Base-by-base conservation (phyloP, 2,113 vertebrate species). In the Polyodon spathula region DNA sequence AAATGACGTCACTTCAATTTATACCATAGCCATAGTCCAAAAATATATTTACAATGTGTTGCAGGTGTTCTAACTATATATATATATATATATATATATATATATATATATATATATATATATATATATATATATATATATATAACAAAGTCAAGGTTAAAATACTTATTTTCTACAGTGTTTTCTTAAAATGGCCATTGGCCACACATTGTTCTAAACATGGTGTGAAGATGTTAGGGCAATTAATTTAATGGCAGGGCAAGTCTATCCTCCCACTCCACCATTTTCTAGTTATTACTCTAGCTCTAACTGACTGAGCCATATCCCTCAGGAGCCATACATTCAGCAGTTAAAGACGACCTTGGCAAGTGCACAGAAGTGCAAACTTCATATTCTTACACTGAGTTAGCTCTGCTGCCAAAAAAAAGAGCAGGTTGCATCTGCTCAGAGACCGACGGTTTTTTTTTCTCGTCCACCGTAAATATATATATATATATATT, bases 361-460 rank as follows among this genome's bases (percentile, higher is more conserved):
- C 75, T 77, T 77, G 75, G 63, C 71, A 70, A 77, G 71, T 69
- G 65, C 69, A 71, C 67, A 61, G 67, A 70, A 71, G 67, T 60
- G 54, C 64, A 60, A 75, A 75, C 71, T 73, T 72, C 73, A 64
- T 69, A 61, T 43, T 55, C 58, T 65, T 41, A 40, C 57, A 46
- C 62, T 62, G 37, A n/a, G 54, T 65, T 62, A 54, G 40, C 54
- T 52, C 63, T 53, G 57, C 66, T 67, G 75, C 69, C 73, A 71
- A 75, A 52, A 63, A 48, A 44, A 48, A 10, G 62, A 62, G 12
- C 44, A 68, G 66, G 64, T 66, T n/a, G n/a, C n/a, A n/a, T n/a
- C n/a, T n/a, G n/a, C n/a, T n/a, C n/a, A n/a, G n/a, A n/a, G n/a
- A n/a, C n/a, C n/a, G n/a, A n/a, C n/a, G n/a, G n/a, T n/a, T n/a